These are phyloP conservation scores for Deroptyus accipitrinus DNA, from an alignment of 2,113 vertebrate species.

Conservation along the genomic window DNA sequence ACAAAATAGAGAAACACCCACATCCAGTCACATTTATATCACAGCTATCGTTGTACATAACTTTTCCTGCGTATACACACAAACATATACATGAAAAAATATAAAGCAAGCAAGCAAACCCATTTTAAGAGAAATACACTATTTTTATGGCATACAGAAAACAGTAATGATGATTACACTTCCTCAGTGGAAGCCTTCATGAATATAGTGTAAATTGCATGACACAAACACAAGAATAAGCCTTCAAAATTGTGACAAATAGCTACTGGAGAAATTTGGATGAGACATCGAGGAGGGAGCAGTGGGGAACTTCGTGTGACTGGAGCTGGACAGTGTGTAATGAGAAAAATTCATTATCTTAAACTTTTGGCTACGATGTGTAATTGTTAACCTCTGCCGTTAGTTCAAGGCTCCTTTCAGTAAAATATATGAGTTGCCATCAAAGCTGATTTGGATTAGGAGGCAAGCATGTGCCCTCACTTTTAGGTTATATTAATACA, in stretches of 20 bases:
- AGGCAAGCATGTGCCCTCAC: conserved; percentile 65
- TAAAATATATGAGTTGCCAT: conserved; percentile 71
- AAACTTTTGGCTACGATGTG: conserved; percentile 69
- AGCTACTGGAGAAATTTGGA: conserved; percentile 11
- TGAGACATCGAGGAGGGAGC: neutral
- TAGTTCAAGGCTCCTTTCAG: conserved; percentile 71
- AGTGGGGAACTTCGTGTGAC: conserved; percentile 1
- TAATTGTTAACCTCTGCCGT: conserved; percentile 76
- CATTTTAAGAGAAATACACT: conserved; percentile 46
- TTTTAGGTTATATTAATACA: conserved; percentile 80
- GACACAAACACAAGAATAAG: conserved; percentile 12
- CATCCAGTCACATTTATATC: neutral
- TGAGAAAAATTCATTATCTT: conserved; percentile 72
- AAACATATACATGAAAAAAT: neutral
- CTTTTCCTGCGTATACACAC: neutral
- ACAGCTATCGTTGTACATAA: neutral
- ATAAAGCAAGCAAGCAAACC: neutral
- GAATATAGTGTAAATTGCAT: conserved; percentile 21
- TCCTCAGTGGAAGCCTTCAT: conserved; percentile 20
- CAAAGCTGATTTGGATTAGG: conserved; percentile 76
- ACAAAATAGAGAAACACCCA: neutral
- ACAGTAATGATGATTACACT: conserved; percentile 21
- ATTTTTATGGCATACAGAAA: conserved; percentile 42
- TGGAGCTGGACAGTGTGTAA: conserved; percentile 37
- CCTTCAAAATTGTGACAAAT: conserved; percentile 16